phyloP scores from a whole-genome alignment of 2,797 vertebrate species.

The Chaetophractus vellerosus region DNA sequence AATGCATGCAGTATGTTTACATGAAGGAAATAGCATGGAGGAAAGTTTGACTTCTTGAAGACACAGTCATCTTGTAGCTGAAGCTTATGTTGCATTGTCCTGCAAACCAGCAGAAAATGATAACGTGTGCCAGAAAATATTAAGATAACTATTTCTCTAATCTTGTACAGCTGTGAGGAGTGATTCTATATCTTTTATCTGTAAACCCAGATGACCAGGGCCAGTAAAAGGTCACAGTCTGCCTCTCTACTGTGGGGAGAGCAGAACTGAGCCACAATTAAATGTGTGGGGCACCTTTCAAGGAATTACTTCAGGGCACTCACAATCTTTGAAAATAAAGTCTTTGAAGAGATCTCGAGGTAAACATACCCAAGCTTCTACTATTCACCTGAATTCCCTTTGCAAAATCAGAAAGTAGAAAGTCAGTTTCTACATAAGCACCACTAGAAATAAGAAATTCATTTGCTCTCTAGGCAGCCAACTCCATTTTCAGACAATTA shows the following conservation, averaged over 20 bases:
- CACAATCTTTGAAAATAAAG: neutral
- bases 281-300: too few relatives aligned
- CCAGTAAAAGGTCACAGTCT: neutral
- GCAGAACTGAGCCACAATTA: neutral
- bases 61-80: too few relatives aligned
- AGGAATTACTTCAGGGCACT: neutral
- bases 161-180: neutral
- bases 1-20: too few relatives aligned
- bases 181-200: neutral
- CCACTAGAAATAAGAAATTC: neutral
- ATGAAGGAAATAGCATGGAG: too few relatives aligned
- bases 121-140: neutral
- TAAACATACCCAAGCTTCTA: neutral
- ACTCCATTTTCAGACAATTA: neutral
- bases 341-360: neutral
- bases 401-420: neutral
- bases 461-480: neutral
- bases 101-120: too few relatives aligned
- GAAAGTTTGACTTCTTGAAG: too few relatives aligned
- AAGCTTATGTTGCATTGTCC: too few relatives aligned
- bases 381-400: neutral
- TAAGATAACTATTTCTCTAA: neutral
- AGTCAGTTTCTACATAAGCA: neutral
- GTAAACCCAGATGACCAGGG: neutral
- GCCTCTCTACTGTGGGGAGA: neutral